These are phyloP conservation scores for Hololepta plana DNA, from an alignment of 2,888 invertebrate species.

Conservation along the genomic window DNA sequence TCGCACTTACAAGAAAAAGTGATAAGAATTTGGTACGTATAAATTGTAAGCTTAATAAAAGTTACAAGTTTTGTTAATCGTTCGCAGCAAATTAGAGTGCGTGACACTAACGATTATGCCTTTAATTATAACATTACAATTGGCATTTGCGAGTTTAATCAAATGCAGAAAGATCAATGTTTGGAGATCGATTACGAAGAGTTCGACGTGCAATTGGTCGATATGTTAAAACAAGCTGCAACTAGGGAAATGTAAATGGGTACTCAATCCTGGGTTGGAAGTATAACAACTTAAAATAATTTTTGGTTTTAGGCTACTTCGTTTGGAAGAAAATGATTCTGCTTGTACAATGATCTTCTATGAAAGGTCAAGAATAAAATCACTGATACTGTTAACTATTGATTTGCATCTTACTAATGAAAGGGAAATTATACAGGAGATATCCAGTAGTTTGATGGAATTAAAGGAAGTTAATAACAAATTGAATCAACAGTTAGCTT, in stretches of 20 bases:
- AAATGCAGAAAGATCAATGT: slow-evolving; percentile 19
- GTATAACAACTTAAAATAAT: too few species aligned
- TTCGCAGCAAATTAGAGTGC: too few species aligned
- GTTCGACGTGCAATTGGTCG: slow-evolving; percentile 21
- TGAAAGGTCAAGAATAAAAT: slow-evolving; percentile 23
- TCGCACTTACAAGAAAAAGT: too few species aligned
- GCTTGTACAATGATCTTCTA: slow-evolving; percentile 21
- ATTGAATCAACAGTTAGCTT: slow-evolving; percentile 15
- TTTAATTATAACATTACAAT: too few species aligned
- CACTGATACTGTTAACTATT: slow-evolving; percentile 21
- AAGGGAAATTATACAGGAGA: slow-evolving; percentile 22
- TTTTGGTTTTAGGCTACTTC: slow-evolving; percentile 20
- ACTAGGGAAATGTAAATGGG: slow-evolving; percentile 13
- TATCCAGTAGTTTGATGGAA: slow-evolving; percentile 17
- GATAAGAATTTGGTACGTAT: too few species aligned
- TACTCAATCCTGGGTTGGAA: too few species aligned
- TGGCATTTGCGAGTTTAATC: too few species aligned
- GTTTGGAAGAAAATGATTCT: slow-evolving; percentile 13
- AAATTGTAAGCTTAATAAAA: too few species aligned
- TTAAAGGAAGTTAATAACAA: slow-evolving; percentile 17
- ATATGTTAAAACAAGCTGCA: slow-evolving; percentile 18
- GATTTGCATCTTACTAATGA: slow-evolving; percentile 21
- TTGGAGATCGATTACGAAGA: slow-evolving; percentile 24
- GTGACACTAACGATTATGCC: too few species aligned
- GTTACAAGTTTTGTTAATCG: too few species aligned